These are phyloP conservation scores for Drosophila navojoa DNA, from an alignment of 1,140 invertebrate species.

Conservation along the genomic window DNA sequence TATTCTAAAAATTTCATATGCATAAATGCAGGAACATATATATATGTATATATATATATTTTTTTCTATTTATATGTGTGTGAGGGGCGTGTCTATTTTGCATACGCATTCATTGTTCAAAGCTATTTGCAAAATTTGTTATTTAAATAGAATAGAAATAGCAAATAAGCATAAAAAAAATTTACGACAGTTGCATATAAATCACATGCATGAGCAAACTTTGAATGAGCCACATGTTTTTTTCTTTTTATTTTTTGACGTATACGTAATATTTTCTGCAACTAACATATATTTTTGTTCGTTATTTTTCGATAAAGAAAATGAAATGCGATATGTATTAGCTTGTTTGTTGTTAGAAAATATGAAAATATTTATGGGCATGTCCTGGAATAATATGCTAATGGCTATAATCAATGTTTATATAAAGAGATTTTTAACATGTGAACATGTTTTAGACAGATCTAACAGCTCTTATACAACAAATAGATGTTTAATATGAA, in stretches of 20 bases:
- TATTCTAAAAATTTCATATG: constrained; percentile 69
- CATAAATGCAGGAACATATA: constrained; percentile 48
- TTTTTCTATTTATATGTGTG: constrained; percentile 16
- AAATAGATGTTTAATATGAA: no score
- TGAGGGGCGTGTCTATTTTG: constrained; percentile 37
- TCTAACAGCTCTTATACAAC: no score
- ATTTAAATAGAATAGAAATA: constrained; percentile 57
- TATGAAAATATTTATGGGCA: not conserved
- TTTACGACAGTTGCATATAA: constrained; percentile 54
- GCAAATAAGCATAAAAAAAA: not conserved
- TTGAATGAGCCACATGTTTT: constrained; percentile 20
- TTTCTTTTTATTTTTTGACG: constrained; percentile 21
- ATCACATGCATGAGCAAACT: constrained; percentile 45
- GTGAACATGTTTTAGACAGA: no score
- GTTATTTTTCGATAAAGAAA: not conserved
- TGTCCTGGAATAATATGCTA: no score
- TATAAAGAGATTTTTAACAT: no score
- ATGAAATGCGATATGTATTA: constrained; percentile 3
- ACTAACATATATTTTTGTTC: constrained; percentile 18
- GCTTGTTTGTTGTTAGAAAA: not conserved
- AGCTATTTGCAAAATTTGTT: constrained; percentile 55
- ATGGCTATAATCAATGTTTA: no score
- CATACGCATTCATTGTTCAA: constrained; percentile 57
- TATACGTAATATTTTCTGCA: constrained; percentile 40
- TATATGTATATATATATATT: not conserved